Evolutionary conservation across 2,888 invertebrate species (phyloP).

Genomic region (Napeogenes inachia): DNA sequence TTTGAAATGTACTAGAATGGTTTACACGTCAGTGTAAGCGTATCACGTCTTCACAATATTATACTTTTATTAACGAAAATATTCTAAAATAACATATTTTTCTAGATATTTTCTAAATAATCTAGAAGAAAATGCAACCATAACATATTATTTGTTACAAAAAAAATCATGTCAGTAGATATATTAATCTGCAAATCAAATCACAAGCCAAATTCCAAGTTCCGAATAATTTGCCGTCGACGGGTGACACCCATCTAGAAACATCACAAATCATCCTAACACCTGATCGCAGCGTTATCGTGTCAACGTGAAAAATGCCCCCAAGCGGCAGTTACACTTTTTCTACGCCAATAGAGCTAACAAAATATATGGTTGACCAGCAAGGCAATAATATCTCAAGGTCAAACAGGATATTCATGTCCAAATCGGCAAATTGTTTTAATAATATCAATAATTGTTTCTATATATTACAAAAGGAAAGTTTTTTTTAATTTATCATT

Average conservation of each 20-base stretch:
- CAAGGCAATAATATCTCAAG: too few species aligned
- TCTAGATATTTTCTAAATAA: too few species aligned
- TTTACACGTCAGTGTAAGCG: neutral
- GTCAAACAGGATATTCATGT: too few species aligned
- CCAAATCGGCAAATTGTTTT: too few species aligned
- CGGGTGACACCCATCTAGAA: conserved; percentile 28
- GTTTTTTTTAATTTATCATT: too few species aligned
- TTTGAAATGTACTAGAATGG: neutral
- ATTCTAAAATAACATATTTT: too few species aligned
- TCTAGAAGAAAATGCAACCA: too few species aligned
- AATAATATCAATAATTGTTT: too few species aligned
- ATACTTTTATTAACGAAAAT: too few species aligned
- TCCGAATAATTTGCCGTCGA: conserved; percentile 9
- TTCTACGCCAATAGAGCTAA: conserved; percentile 55
- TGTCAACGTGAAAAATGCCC: conserved; percentile 67
- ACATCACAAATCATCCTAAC: conserved; percentile 70
- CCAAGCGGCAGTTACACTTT: conserved; percentile 57
- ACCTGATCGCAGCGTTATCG: conserved; percentile 71
- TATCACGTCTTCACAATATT: neutral
- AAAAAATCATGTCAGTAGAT: neutral
- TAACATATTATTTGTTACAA: too few species aligned
- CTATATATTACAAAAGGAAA: too few species aligned
- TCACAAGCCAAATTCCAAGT: conserved; percentile 2
- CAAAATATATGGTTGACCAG: conserved; percentile 63
- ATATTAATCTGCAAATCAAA: conserved; percentile 10